A percentile compares a stretch with the other conserved stretches of the same genome.
These are phyloP conservation scores for Porites lutea DNA, from an alignment of 64 coral and sea anemone genomes.

Conservation along the genomic window DNA sequence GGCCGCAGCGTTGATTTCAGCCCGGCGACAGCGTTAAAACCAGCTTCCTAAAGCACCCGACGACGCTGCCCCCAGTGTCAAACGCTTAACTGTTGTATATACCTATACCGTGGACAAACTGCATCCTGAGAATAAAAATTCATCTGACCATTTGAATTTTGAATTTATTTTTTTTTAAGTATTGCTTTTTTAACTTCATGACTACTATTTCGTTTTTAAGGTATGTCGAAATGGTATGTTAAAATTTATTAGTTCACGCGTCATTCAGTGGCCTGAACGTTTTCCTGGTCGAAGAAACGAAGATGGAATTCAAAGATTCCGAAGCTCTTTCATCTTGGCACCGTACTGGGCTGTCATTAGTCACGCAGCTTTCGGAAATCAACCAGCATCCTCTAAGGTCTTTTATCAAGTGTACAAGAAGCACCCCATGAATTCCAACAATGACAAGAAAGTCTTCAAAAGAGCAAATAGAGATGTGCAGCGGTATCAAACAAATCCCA, in stretches of 20 bases:
- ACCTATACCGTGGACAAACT: too few relatives aligned
- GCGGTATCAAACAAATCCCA: slow-evolving; percentile 55
- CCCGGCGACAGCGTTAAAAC: too few relatives aligned
- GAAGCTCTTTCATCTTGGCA: slow-evolving; percentile 20
- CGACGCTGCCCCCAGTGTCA: too few relatives aligned
- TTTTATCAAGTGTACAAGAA: slow-evolving; percentile 60
- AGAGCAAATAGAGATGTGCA: slow-evolving; percentile 64
- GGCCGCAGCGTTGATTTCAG: too few relatives aligned
- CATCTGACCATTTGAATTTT: background rate
- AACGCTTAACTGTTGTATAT: too few relatives aligned
- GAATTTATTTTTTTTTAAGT: slow-evolving; percentile 1
- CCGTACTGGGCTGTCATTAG: slow-evolving; percentile 61
- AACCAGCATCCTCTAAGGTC: slow-evolving; percentile 9
- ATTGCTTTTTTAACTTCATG: background rate
- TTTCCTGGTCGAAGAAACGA: background rate
- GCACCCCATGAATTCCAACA: background rate
- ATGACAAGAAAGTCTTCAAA: slow-evolving; percentile 25
- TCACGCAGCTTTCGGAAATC: slow-evolving; percentile 4
- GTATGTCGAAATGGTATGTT: slow-evolving; percentile 73
- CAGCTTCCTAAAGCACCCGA: too few relatives aligned
- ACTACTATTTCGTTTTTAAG: background rate
- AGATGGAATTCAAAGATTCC: background rate
- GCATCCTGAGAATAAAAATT: too few relatives aligned
- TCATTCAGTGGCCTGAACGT: slow-evolving; percentile 38
- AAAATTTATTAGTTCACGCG: background rate